Conservation (phyloP, 2,113 vertebrate genomes). For the Dasyprocta punctata region DNA sequence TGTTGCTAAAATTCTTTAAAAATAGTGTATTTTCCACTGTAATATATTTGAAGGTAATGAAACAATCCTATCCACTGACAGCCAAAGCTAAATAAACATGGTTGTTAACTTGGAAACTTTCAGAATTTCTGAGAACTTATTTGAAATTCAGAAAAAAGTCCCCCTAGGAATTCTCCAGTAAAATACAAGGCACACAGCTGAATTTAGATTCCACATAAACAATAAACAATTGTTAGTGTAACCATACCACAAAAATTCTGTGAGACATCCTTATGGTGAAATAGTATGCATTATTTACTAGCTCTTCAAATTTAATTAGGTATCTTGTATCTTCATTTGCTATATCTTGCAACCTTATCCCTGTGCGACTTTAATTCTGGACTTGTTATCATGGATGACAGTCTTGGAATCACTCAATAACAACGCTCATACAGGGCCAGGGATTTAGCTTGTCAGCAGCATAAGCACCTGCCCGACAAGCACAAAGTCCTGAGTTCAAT, state of each 20-base stretch:
- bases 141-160: background rate
- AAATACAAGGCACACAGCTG: background rate
- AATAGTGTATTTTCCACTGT: background rate
- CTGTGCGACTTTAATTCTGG: background rate
- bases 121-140: background rate
- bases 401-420: background rate
- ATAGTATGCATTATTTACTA: background rate
- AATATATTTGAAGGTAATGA: background rate
- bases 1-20: background rate
- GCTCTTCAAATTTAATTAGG: background rate
- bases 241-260: background rate
- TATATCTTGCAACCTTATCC: background rate
- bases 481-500: too few species aligned
- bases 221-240: background rate
- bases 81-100: background rate
- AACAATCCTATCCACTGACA: background rate
- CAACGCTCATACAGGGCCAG: background rate
- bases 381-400: background rate
- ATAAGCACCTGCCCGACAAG: too few species aligned
- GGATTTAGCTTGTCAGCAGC: too few species aligned
- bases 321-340: background rate
- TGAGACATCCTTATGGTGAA: background rate
- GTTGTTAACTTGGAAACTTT: background rate
- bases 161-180: background rate
- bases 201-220: conserved; percentile 20